These are phyloP conservation scores for Antigone vipio DNA, from an alignment of 2,113 vertebrate genomes.

Conservation along the genomic window DNA sequence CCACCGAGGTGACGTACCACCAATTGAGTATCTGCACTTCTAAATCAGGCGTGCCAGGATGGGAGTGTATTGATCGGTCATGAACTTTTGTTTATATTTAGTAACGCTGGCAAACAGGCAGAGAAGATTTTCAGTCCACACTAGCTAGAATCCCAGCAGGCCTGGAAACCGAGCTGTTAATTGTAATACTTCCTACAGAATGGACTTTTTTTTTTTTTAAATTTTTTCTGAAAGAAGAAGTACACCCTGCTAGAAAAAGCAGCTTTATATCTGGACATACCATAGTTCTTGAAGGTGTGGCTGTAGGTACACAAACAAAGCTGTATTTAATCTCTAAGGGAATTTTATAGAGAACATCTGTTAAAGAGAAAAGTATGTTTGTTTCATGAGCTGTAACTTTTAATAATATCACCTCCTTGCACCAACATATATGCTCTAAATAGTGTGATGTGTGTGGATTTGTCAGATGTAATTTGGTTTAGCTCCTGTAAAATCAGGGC, in stretches of 20 bases:
- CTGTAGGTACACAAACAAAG: slow-evolving; percentile 25
- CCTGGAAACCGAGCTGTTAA: background rate
- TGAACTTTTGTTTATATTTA: background rate
- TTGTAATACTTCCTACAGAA: background rate
- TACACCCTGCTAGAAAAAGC: background rate
- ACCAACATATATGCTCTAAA: background rate
- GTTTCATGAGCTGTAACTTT: background rate
- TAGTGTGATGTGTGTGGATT: background rate
- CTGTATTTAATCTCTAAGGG: background rate
- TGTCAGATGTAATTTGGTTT: background rate
- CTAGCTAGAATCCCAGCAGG: background rate
- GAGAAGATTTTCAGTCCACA: background rate
- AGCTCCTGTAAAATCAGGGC: background rate
- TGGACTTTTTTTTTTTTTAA: background rate
- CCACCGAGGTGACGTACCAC: background rate
- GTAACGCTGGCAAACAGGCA: background rate
- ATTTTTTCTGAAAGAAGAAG: background rate
- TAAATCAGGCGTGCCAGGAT: background rate
- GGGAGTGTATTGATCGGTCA: background rate
- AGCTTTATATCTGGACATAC: background rate
- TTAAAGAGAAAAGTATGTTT: background rate
- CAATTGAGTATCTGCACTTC: background rate
- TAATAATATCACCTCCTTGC: background rate
- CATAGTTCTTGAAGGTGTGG: background rate
- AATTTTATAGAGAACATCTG: slow-evolving; percentile 18